Evolutionary conservation across 2,888 invertebrate genomes (phyloP).

Genomic region (Philopedon plagiatum): DNA sequence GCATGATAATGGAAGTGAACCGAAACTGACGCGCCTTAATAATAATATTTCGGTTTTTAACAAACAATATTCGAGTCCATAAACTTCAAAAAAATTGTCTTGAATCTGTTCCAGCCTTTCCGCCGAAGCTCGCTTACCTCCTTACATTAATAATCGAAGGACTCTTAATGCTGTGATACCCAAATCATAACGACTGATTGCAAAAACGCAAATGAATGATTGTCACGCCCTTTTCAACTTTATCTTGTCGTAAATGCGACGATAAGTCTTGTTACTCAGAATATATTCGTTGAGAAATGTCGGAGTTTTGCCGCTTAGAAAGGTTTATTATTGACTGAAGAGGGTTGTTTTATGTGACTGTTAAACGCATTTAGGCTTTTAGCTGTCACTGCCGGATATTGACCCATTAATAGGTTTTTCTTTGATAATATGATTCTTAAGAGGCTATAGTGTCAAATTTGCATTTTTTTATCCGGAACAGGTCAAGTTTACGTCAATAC

Average conservation of each 20-base stretch:
- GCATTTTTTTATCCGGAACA: no score
- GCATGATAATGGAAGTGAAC: no score
- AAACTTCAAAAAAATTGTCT: no score
- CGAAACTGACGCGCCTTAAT: no score
- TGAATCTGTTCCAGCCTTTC: no score
- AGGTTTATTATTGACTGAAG: conserved; percentile 28
- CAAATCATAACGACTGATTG: conserved; percentile 25
- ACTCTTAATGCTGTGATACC: neutral
- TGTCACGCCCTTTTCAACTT: conserved; percentile 24
- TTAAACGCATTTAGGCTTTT: conserved; percentile 27
- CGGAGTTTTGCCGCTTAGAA: conserved; percentile 11
- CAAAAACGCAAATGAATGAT: conserved; percentile 26
- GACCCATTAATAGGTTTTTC: conserved; percentile 3
- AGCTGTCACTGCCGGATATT: conserved; percentile 3
- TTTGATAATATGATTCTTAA: neutral
- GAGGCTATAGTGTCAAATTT: no score
- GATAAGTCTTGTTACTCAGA: conserved; percentile 18
- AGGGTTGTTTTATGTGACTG: conserved; percentile 32
- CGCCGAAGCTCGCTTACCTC: no score
- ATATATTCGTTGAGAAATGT: conserved; percentile 23
- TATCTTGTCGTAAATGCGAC: conserved; percentile 27
- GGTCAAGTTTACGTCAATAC: no score
- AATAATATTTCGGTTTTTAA: no score
- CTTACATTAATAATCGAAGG: no score
- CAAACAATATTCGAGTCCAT: no score